Evolutionary conservation across 2,888 invertebrate species (phyloP), one percentile per base, ranked within the genome.

Genomic region (Thereva unica): DNA sequence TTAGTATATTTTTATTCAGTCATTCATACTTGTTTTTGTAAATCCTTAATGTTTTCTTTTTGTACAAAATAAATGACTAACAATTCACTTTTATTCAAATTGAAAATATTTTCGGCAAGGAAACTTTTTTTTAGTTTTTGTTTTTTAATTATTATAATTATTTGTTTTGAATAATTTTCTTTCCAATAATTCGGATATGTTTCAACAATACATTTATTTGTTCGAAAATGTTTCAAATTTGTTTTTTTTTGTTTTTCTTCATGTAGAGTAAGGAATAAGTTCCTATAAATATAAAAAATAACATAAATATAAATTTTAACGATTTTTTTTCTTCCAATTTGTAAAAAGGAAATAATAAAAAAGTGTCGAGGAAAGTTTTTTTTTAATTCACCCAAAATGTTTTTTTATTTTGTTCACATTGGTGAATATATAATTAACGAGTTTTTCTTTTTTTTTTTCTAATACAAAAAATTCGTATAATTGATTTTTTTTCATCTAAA

Each of bases 381-480:
- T 23, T 23, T 23, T 23, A 23, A 2, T 23, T 23, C 23, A 23
- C 23, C 23, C 23, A 23, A 23, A 23, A 23, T 23, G 23, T 23
- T 23, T 23, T 23, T 23, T 23, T n/a, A n/a, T n/a, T 23, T 23
- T 23, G 23, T 23, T 23, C 23, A 23, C 23, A 23, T 23, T 38
- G 57, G 47, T 41, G 47, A 59, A 45, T 23, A 23, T 23, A 23
- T 59, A 47, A 47, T 47, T 59, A 59, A 59, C 57, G 57, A 59
- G 23, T 47, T 57, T 59, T 47, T 45, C 45, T 59, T 38, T 9
- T 47, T 47, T n/a, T 42, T 59, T 59, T 59, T 37, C 5, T 47
- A 59, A 59, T 59, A 59, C 50, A 61, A 49, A 61, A 57, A 50
- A 50, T 50, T 61, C 49, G 49, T 61, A 61, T 50, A 61, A 61